A percentile compares a stretch with the other conserved stretches of the same genome.
Evolutionary conservation across 1,140 invertebrate genomes (phyloP).

Genomic region (Colletes latitarsis): DNA sequence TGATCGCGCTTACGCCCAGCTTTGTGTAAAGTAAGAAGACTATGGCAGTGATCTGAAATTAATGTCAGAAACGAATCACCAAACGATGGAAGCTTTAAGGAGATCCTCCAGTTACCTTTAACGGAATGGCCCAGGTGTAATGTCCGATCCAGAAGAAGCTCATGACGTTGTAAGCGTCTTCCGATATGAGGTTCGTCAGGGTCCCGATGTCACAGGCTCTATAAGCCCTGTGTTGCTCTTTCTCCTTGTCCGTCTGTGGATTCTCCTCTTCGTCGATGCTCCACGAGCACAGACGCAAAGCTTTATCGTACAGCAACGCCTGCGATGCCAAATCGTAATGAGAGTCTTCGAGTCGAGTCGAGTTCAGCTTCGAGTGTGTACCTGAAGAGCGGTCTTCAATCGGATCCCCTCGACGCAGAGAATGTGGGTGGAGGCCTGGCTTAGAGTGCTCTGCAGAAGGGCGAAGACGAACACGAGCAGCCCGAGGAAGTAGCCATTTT

Average conservation of each 20-base stretch:
- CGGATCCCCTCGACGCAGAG: conserved; percentile 91
- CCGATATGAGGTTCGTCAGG: conserved; percentile 91
- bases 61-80: neutral
- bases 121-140: conserved; percentile 92
- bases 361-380: conserved; percentile 67
- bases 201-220: conserved; percentile 84
- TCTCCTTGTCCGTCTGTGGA: conserved; percentile 73
- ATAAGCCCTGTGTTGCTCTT: conserved; percentile 69
- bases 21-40: conserved; percentile 89
- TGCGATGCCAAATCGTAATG: conserved; percentile 67
- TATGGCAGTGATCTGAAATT: conserved; percentile 85
- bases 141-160: conserved; percentile 92
- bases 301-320: conserved; percentile 86
- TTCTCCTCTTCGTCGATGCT: conserved; percentile 69
- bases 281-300: conserved; percentile 71
- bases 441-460: conserved; percentile 89
- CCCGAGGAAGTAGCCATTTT: conserved; percentile 90
- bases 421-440: conserved; percentile 92
- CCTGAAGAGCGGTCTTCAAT: conserved; percentile 90
- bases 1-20: conserved; percentile 89
- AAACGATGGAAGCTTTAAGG: too few species aligned
- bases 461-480: conserved; percentile 87
- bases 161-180: conserved; percentile 92
- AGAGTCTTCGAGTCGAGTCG: neutral
- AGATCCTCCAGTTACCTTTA: conserved; percentile 84